Evolutionary conservation across 2,797 vertebrate genomes (phyloP), one percentile per base, ranked within the genome.

Genomic region (Silurus lanzhouensis): DNA sequence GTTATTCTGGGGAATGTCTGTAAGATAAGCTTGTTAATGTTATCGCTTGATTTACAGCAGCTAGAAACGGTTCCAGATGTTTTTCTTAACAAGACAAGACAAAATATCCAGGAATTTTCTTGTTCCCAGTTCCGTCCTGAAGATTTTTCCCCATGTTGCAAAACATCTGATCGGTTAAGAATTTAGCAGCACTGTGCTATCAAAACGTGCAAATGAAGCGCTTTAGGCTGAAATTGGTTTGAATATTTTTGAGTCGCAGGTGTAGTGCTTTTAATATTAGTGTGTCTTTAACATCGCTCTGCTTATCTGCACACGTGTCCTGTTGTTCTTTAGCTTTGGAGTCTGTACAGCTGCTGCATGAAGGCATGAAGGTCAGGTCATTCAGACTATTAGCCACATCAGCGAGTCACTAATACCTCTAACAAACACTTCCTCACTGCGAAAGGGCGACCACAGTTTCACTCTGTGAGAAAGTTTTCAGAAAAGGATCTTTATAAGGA

Each of bases 331-430:
- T 64, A 25, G 38, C 19, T 61, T 3, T 1, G 1, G 57, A 22
- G 19, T 5, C 57, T 61, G 27, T 61, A 15, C 12, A 12, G 76
- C 58, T 80, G 82, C 15, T 2, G 22, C 77, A 61, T 84, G 75
- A 79, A 77, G 71, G 10, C 15, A 12, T 84, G 86, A 88, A 88
- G 87, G 83, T 86, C 86, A 67, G 81, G 38, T 52, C 63, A 83
- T 2, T 46, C 55, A 6, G 20, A 81, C 81, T 52, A 55, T 71
- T 70, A 72, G 76, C 63, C 27, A 85, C 66, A 80, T 31, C 67
- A 74, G 79, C 86, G 89, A 87, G 67, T 81, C 89, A 87, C 67
- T 86, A 82, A 85, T 86, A 79, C 82, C 75, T 86, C 61, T 38
- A 70, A 81, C 78, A 71, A 86, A 86, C 52, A 71, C 75, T 83